Base-by-base conservation (phyloP, 2,113 vertebrate genomes). In the Loxodonta africana region DNA sequence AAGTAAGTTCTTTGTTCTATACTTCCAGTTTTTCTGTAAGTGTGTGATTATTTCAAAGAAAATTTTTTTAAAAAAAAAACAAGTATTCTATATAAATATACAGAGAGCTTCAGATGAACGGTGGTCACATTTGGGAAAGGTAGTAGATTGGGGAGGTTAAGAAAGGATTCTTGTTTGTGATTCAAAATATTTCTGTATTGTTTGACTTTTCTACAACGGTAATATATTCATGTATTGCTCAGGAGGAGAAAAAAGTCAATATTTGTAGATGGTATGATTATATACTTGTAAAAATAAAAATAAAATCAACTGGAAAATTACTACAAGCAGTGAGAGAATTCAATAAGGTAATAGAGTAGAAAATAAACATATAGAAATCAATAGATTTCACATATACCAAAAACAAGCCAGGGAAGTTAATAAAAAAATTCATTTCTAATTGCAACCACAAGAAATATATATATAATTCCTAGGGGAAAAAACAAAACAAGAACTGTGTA, bases 301-400 rank as follows among this genome's bases (percentile, higher is more conserved):
- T 77, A 86, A 94, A 96, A 92, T 69, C 57, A 93, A 95, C n/a
- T 83, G 51, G 82, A 94, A 93, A 93, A 96, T 57, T 84, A 86
- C 53, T 85, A 88, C 3, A 76, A 93, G 78, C 60, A 91, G 51
- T 76, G 93, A 71, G 41, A 96, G 5, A 94, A 95, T 95, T 95
- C 94, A 96, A 94, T 93, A 97, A 94, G 78, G 86, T 82, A 96
- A 28, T 28, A 90, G 91, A 95, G 78, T 95, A 97, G 74, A 96
- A 97, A 94, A 97, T 96, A 95, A 96, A 96, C 53, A 90, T 46
- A 83, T 11, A 87, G 71, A 84, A 95, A 96, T 97, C 81, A 95
- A 92, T 97, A 91, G 46, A 95, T 83, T 92, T 94, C 11, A 87
- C 78, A 92, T 88, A 91, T 93, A 95, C 46, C 23, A 73, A 67